Base-by-base conservation (phyloP, 1,140 invertebrate species). In the Calosoma granatense region DNA sequence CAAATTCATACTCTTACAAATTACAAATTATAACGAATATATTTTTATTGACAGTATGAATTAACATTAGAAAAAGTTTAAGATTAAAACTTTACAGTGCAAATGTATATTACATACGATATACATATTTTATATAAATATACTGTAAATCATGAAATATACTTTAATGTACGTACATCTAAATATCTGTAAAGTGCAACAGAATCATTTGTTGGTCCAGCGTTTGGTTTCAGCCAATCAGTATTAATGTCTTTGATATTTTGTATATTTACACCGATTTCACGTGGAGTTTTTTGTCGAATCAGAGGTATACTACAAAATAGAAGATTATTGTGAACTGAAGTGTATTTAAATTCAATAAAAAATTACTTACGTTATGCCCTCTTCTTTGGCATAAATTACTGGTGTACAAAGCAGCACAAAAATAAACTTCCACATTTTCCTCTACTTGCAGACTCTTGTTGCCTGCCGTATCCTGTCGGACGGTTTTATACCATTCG, bases 131-230 rank as follows among this genome's bases (percentile, higher is more conserved):
- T n/a, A n/a, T n/a, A n/a, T n/a, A n/a, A n/a, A n/a, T n/a, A n/a
- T n/a, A n/a, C n/a, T n/a, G n/a, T n/a, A n/a, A n/a, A n/a, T n/a
- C n/a, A n/a, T n/a, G n/a, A n/a, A n/a, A n/a, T n/a, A n/a, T n/a
- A n/a, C n/a, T n/a, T n/a, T n/a, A n/a, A n/a, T n/a, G n/a, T n/a
- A n/a, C n/a, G n/a, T 63, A 71, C 67, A 63, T 68, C 65, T 43
- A 71, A 56, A 66, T 68, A 71, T 64, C 65, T 66, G 59, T 69
- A 71, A 36, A 70, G 39, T 14, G 63, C 62, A 20, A 70, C 59
- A 9, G 68, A 68, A 62, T 70, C 68, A 59, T 66, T 69, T 14
- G 62, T 64, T 20, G 21, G 19, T 20, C 21, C 21, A 6, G 11
- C 3, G 19, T 53, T 53, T 9, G 11, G 21, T 53, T 21, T 53